phyloP scores from a whole-genome alignment of 2,888 invertebrate species.

The Eristalis intricaria region DNA sequence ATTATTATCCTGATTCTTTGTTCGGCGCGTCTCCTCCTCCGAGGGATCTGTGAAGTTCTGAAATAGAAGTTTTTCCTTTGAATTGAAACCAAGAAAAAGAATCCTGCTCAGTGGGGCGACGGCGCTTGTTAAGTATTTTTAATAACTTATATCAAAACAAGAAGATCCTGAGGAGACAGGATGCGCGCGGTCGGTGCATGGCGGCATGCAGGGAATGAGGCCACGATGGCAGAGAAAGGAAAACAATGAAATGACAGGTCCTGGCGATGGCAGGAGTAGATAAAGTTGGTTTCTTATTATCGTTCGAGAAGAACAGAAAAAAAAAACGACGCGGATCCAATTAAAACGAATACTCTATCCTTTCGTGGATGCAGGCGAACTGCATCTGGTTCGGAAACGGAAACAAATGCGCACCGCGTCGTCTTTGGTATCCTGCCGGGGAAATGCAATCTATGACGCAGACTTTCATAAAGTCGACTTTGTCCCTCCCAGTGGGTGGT shows the following conservation, averaged over 20 bases:
- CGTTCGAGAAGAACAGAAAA: too few relatives aligned
- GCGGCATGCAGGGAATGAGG: not conserved
- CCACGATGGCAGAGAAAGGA: not conserved
- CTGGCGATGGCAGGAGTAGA: constrained; percentile 52
- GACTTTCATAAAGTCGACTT: not conserved
- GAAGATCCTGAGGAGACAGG: not conserved
- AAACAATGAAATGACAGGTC: constrained; percentile 14
- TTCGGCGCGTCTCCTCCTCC: not conserved
- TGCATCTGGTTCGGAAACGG: not conserved
- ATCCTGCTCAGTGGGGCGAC: not conserved
- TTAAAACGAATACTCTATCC: constrained; percentile 24
- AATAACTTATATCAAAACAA: constrained; percentile 67
- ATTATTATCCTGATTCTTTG: constrained; percentile 45
- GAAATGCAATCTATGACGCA: not conserved
- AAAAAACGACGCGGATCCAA: constrained; percentile 19
- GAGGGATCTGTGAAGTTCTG: not conserved
- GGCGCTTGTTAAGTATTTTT: constrained; percentile 43
- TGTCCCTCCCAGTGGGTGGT: not conserved
- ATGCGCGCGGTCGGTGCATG: not conserved
- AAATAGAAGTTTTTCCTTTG: constrained; percentile 21
- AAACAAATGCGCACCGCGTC: not conserved
- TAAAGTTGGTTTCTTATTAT: constrained; percentile 28
- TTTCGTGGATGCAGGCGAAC: not conserved
- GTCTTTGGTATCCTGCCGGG: not conserved
- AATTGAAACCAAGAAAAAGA: constrained; percentile 33